Evolutionary conservation across 2,888 invertebrate genomes (phyloP), one percentile per base, ranked within the genome.

Genomic region (Macrophya annulata): DNA sequence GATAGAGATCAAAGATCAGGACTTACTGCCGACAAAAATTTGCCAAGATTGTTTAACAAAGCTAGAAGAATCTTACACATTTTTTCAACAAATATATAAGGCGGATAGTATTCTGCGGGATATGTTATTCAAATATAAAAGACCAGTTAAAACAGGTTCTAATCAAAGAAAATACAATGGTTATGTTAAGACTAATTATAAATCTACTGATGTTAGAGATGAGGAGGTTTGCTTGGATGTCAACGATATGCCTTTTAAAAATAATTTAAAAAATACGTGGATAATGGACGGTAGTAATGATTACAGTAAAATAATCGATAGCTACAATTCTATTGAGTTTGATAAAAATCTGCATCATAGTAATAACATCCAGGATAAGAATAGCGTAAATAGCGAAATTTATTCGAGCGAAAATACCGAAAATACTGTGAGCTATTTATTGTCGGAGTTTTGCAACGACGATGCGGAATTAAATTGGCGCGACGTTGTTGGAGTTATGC

Each of bases 61-160:
- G 68, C 21, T 83, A 9, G 48, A 83, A n/a, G 17, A 83, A 15
- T 83, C 83, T 17, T 83, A 83, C 8, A 37, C 62, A 71, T 83
- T 83, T 71, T 83, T 83, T 37, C 83, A 83, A 83, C 83, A 83
- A 83, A 83, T 83, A 48, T 83, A 83, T 31, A 68, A 68, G 17
- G 83, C 83, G 3, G 83, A 83, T 25, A 83, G 31, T 48, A 71
- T 48, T 37, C 37, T 83, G 6, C 65, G 51, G 4, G 65, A 45
- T 31, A 83, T 83, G 83, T 43, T 83, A 37, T 37, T 68, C 31
- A 37, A 68, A n/a, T 40, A 48, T 15, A 81, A 81, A 62, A 37
- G 51, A 81, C 37, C 40, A 10, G 4, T 17, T 5, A 51, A 81
- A 21, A 21, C 40, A 9, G 21, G n/a, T 21, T 40, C 62, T 12